Evolutionary conservation across 2,113 vertebrate species (phyloP).

Genomic region (Phrynosoma platyrhinos): DNA sequence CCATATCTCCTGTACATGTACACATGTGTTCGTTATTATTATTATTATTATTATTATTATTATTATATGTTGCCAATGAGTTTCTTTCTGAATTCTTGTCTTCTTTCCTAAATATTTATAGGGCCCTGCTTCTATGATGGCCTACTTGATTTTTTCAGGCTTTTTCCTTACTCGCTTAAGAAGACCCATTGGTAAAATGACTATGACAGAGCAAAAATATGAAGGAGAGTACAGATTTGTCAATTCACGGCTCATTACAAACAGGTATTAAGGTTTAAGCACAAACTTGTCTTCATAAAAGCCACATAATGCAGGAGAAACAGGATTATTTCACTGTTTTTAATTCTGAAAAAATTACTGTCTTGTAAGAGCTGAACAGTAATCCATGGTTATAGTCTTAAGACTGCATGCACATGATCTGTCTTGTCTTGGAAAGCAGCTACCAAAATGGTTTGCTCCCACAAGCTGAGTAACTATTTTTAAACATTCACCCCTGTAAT

Average conservation of each 20-base stretch:
- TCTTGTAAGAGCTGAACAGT: not conserved
- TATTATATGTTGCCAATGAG: not conserved
- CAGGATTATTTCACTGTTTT: not conserved
- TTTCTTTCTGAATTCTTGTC: conserved; percentile 16
- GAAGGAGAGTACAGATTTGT: conserved; percentile 97
- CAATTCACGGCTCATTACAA: conserved; percentile 98
- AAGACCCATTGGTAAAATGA: conserved; percentile 97
- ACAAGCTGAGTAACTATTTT: not conserved
- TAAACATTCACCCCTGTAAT: not conserved
- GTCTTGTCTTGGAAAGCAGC: not conserved
- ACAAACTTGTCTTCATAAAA: not conserved
- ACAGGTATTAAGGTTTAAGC: conserved; percentile 81
- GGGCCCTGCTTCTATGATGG: conserved; percentile 95
- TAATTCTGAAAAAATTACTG: not conserved
- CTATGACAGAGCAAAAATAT: conserved; percentile 90
- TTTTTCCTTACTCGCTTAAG: conserved; percentile 92
- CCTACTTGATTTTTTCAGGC: conserved; percentile 94
- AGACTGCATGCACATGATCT: not conserved
- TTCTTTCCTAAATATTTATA: conserved; percentile 61
- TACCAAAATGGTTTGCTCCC: not conserved
- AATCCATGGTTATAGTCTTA: not conserved
- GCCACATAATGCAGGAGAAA: not conserved
- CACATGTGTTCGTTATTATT: too few relatives aligned
- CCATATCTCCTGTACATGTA: too few relatives aligned
- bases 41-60: not conserved